Evolutionary conservation across 1,140 invertebrate species (phyloP).

Genomic region (Aphaenogaster rudis): DNA sequence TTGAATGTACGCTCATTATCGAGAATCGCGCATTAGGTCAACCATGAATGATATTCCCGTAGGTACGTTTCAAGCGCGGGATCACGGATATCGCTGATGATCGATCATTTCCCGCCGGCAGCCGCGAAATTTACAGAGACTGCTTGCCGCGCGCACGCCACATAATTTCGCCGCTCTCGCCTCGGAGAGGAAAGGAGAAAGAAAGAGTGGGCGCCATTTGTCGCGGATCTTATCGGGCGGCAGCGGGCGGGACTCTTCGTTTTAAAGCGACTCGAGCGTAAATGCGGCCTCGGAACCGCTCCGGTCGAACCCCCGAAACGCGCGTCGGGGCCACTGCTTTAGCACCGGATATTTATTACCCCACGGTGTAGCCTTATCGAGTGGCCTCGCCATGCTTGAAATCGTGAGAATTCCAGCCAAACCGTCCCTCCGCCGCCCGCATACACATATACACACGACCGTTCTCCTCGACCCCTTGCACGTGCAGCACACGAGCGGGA

Average conservation of each 20-base stretch:
- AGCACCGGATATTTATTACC: constrained; percentile 68
- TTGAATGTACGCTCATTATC: background rate
- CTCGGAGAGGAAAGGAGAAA: background rate
- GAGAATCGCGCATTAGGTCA: constrained; percentile 31
- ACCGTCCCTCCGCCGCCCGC: background rate
- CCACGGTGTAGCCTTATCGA: constrained; percentile 68
- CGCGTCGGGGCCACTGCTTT: constrained; percentile 58
- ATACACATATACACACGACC: background rate
- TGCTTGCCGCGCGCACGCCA: constrained; percentile 22
- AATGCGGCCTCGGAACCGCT: constrained; percentile 29
- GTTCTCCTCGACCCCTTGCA: background rate
- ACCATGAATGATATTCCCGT: constrained; percentile 19
- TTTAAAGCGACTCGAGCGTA: constrained; percentile 54
- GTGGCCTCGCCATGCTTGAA: constrained; percentile 58
- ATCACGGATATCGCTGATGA: constrained; percentile 43
- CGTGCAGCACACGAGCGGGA: background rate
- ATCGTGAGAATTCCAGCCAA: constrained; percentile 70
- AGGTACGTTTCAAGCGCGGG: constrained; percentile 9
- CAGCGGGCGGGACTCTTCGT: constrained; percentile 28
- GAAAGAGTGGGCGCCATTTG: constrained; percentile 20
- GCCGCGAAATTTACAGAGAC: constrained; percentile 33
- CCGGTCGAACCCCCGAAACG: constrained; percentile 45
- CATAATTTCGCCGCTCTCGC: constrained; percentile 31
- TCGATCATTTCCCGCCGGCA: constrained; percentile 27
- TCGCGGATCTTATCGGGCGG: constrained; percentile 59